Conservation (phyloP, 2,888 invertebrate species). For the Stegophylla sp. region DNA sequence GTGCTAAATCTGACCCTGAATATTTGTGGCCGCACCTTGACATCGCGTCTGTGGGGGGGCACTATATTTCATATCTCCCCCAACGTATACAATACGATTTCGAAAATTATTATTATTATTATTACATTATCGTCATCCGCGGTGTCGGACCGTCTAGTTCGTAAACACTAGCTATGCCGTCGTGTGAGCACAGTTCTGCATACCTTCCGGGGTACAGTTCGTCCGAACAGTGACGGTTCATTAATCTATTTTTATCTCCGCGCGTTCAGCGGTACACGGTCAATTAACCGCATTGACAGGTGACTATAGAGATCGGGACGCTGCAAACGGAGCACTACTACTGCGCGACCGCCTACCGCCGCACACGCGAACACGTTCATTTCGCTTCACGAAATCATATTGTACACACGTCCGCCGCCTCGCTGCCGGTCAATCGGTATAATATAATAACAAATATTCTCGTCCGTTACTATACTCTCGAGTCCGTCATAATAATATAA, state of each 20-base stretch:
- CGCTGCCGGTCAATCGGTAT: neutral
- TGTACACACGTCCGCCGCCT: neutral
- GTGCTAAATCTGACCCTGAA: too few species aligned
- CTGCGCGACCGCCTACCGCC: neutral
- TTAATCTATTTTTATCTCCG: constrained; percentile 18
- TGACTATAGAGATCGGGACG: neutral
- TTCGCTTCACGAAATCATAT: neutral
- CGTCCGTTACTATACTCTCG: neutral
- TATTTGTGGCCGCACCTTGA: too few species aligned
- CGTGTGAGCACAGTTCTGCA: too few species aligned
- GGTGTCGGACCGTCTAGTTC: too few species aligned
- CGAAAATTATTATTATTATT: too few species aligned
- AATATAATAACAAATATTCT: neutral
- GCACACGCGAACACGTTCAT: neutral
- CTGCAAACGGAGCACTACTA: neutral
- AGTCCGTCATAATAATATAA: neutral
- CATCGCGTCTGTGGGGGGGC: too few species aligned
- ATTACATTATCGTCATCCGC: too few species aligned
- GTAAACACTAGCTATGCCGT: too few species aligned
- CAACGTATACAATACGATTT: too few species aligned
- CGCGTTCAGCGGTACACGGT: constrained; percentile 10
- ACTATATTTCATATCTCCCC: too few species aligned
- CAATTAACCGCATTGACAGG: constrained; percentile 13
- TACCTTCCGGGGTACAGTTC: constrained; percentile 7
- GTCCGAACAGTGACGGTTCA: neutral